These are phyloP conservation scores for Urosaurus nigricauda DNA, from an alignment of 2,797 vertebrate genomes.

Conservation along the genomic window DNA sequence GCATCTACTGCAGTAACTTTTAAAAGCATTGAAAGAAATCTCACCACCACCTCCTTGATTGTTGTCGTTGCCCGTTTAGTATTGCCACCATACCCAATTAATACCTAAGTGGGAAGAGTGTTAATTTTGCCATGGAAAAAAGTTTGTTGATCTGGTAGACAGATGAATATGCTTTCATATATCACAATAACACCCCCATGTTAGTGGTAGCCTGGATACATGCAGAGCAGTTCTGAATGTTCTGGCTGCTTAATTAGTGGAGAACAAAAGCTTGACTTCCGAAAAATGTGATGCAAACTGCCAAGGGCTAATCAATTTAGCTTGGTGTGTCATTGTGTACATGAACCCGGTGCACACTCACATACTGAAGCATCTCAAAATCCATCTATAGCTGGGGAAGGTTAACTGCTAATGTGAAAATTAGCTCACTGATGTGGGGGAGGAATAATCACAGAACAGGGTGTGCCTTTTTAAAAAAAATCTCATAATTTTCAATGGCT, in stretches of 20 bases:
- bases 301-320: neutral
- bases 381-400: neutral
- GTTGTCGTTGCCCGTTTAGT: conserved; percentile 26
- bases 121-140: conserved; percentile 30
- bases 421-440: neutral
- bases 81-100: neutral
- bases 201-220: conserved; percentile 9
- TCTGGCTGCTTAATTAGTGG: neutral
- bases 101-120: conserved; percentile 15
- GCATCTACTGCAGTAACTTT: conserved; percentile 48
- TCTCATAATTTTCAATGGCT: neutral
- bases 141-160: neutral
- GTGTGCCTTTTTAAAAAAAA: neutral
- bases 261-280: conserved; percentile 5
- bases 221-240: conserved; percentile 8
- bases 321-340: neutral
- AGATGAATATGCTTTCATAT: neutral
- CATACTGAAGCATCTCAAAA: neutral
- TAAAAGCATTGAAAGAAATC: conserved; percentile 58
- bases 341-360: neutral
- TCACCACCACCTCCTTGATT: conserved; percentile 24
- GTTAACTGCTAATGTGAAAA: neutral
- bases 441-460: neutral
- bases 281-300: conserved; percentile 13
- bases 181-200: neutral